Evolutionary conservation across 2,797 vertebrate species (phyloP), one percentile per base, ranked within the genome.

Genomic region (Chaetophractus vellerosus): DNA sequence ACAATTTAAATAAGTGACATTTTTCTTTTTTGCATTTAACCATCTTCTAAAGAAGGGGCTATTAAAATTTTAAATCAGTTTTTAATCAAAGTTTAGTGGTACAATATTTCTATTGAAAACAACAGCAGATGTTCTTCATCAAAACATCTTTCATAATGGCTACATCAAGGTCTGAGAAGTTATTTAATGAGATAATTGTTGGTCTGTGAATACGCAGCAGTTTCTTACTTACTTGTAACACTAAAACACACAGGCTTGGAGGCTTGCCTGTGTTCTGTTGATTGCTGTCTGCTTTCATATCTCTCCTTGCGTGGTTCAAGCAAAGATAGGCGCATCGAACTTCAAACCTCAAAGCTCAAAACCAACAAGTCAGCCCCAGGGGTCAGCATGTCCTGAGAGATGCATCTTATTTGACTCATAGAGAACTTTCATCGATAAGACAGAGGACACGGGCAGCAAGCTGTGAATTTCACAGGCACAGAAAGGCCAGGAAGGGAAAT

Each of bases 21-120:
- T 97, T 97, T 97, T 96, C 91, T 97, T 91, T 92, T 96, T 96
- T 95, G 84, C 91, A 95, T 84, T 96, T 97, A 96, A 64, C 83
- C 48, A 84, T 95, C 90, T 85, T 90, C 97, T 93, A 91, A 95
- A 96, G 80, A 95, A 94, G 33, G 81, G 75, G 91, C 94, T 83
- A 91, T 97, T 97, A 97, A 97, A 95, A 90, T 96, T 96, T 96
- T 94, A 97, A 97, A 89, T 90, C 88, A 31, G 63, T 88, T 97
- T 97, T 96, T 97, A 97, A 97, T 97, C 96, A 97, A 96, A 90
- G 89, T 96, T 96, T 90, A 97, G 96, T 68, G 63, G 80, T 88
- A 91, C 41, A 95, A 96, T 97, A 97, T 95, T 94, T 97, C 95
- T 94, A 95, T 93, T 97, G 93, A 97, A 96, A 97, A 96, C 93